These are phyloP conservation scores for Cephalopholis sonnerati DNA, from an alignment of 2,113 vertebrate species.

Conservation along the genomic window DNA sequence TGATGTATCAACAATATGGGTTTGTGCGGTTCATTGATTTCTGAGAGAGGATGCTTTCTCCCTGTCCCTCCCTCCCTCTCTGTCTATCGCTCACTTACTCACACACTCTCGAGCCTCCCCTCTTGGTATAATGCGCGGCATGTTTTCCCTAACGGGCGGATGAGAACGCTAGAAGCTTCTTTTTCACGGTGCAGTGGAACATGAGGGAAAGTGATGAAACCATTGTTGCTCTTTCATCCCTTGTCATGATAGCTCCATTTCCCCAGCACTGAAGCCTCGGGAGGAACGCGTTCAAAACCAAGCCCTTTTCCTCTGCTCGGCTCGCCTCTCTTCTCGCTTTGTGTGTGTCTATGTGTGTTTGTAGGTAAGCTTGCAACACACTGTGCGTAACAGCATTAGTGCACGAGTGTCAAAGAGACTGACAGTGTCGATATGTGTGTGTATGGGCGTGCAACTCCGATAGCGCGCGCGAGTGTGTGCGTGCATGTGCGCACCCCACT, in stretches of 20 bases:
- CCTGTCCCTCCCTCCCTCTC: neutral
- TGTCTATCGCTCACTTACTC: neutral
- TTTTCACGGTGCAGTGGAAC: slow-evolving; percentile 66
- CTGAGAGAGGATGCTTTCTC: slow-evolving; percentile 29
- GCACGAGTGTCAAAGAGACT: slow-evolving; percentile 28
- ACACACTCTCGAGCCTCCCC: slow-evolving; percentile 26
- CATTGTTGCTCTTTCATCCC: slow-evolving; percentile 77
- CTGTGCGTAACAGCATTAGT: slow-evolving; percentile 23
- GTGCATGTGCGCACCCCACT: slow-evolving; percentile 41
- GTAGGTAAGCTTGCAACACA: slow-evolving; percentile 39
- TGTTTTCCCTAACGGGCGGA: slow-evolving; percentile 64
- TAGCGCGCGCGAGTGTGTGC: slow-evolving; percentile 15
- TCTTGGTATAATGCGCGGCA: slow-evolving; percentile 34
- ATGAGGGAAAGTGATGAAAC: slow-evolving; percentile 74
- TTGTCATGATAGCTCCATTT: slow-evolving; percentile 72
- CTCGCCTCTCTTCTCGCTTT: slow-evolving; percentile 37
- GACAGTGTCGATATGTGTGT: slow-evolving; percentile 19
- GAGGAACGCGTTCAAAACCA: slow-evolving; percentile 55
- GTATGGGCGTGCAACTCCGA: slow-evolving; percentile 6
- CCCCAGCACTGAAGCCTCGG: slow-evolving; percentile 61
- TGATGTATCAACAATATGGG: slow-evolving; percentile 50
- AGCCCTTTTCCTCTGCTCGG: slow-evolving; percentile 35
- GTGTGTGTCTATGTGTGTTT: slow-evolving; percentile 35
- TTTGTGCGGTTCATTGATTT: slow-evolving; percentile 38
- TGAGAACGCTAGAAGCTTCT: slow-evolving; percentile 56